Percentiles rank a stretch among this genome's conserved stretches.
These are phyloP conservation scores for Picus viridis DNA, from an alignment of 2,797 vertebrate species.

Conservation along the genomic window DNA sequence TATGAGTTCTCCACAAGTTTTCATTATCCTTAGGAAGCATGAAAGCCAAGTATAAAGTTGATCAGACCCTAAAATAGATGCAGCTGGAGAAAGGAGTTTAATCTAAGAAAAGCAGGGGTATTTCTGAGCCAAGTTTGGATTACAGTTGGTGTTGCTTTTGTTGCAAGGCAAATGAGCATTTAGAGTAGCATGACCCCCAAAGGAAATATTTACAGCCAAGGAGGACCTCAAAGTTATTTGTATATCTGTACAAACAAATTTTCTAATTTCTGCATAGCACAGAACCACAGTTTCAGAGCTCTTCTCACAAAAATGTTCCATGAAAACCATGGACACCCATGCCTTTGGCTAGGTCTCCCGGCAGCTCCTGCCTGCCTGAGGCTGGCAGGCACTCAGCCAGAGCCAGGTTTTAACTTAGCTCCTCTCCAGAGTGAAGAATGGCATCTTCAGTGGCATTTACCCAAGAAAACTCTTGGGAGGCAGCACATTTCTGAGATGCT, in stretches of 20 bases:
- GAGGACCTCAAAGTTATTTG: background rate
- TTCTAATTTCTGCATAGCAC: background rate
- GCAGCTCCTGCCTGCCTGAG: background rate
- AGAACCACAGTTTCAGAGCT: background rate
- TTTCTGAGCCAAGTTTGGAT: constrained; percentile 46
- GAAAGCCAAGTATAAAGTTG: constrained; percentile 1
- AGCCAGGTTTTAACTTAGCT: background rate
- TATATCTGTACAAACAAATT: background rate
- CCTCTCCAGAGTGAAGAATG: background rate
- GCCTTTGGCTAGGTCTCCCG: background rate
- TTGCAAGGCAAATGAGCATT: constrained; percentile 19
- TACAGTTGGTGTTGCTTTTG: background rate
- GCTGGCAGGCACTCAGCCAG: background rate
- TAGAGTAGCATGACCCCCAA: constrained; percentile 31
- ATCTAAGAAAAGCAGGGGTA: constrained; percentile 32
- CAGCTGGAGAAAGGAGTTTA: constrained; percentile 40
- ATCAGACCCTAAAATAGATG: constrained; percentile 54
- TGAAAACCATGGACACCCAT: background rate
- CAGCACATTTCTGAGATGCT: background rate
- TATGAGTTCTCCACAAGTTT: constrained; percentile 37
- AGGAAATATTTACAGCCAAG: constrained; percentile 42
- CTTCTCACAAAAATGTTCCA: background rate
- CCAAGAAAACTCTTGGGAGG: background rate
- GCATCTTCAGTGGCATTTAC: background rate
- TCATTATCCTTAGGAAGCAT: constrained; percentile 34